A percentile compares a stretch with the other conserved stretches of the same genome.
These are phyloP conservation scores for Hemichromis elongatus DNA, from an alignment of 2,113 vertebrate species.

Conservation along the genomic window DNA sequence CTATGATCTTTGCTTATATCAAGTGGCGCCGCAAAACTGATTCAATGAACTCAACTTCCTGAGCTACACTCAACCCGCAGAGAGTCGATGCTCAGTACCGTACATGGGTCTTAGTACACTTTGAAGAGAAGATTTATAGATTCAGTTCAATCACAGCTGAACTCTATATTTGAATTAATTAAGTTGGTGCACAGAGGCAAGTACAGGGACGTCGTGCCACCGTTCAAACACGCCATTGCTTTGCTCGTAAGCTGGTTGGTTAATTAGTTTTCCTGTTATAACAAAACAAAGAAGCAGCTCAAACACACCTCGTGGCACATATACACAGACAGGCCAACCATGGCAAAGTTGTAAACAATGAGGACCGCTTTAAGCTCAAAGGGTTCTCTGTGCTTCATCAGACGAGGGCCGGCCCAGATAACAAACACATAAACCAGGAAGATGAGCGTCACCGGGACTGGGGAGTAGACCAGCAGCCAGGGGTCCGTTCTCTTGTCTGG, in stretches of 20 bases:
- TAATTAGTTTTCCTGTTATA: rapidly evolving
- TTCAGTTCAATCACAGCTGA: not conserved
- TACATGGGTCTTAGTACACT: no score
- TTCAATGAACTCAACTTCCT: not conserved
- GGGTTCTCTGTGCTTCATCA: conserved; percentile 33
- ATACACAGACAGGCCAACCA: conserved; percentile 69
- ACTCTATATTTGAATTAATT: not conserved
- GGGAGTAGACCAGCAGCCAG: conserved; percentile 69
- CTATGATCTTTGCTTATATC: no score
- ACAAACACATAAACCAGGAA: conserved; percentile 61
- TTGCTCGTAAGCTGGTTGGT: not conserved
- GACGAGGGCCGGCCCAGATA: conserved; percentile 60
- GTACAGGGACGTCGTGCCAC: not conserved
- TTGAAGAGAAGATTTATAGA: no score
- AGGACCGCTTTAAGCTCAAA: conserved; percentile 63
- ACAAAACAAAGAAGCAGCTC: not conserved
- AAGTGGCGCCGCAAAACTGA: no score
- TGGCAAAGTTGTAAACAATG: conserved; percentile 63
- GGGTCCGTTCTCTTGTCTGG: conserved; percentile 74
- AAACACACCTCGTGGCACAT: conserved; percentile 74
- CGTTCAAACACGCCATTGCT: not conserved
- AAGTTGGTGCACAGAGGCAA: not conserved
- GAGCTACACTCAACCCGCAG: not conserved
- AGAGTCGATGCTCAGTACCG: no score
- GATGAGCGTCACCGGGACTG: conserved; percentile 55